Percentiles rank a stretch among this genome's conserved stretches.
These are phyloP conservation scores for Leucozona laternaria DNA, from an alignment of 2,888 invertebrate species.

Conservation along the genomic window DNA sequence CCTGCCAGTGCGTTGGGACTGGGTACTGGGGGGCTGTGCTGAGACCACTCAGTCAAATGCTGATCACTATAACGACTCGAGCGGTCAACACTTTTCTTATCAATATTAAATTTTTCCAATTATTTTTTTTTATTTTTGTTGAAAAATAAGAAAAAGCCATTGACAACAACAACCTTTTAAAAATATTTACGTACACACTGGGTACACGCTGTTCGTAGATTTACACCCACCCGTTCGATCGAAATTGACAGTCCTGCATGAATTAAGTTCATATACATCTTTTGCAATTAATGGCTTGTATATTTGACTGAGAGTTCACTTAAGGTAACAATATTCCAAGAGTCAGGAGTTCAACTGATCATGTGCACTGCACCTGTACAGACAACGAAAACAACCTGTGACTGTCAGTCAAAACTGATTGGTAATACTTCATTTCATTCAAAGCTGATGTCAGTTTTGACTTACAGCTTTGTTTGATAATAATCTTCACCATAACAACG, in stretches of 20 bases:
- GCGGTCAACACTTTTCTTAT: conserved; percentile 69
- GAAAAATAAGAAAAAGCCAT: conserved; percentile 34
- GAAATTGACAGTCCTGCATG: not conserved
- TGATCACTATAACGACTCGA: conserved; percentile 65
- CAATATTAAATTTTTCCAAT: conserved; percentile 37
- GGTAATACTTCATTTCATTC: no score
- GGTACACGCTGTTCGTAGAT: not conserved
- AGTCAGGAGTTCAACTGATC: no score
- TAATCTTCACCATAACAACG: not conserved
- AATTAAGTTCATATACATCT: not conserved
- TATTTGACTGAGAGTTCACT: no score
- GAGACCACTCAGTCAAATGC: conserved; percentile 63
- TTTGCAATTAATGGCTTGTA: not conserved
- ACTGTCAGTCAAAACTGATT: not conserved
- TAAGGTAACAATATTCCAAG: no score
- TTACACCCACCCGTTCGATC: not conserved
- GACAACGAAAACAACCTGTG: not conserved
- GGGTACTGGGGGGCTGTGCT: conserved; percentile 12
- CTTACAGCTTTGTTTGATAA: not conserved
- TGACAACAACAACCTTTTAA: conserved; percentile 33
- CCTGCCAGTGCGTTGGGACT: not conserved
- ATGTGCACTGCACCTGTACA: not conserved
- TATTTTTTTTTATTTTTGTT: conserved; percentile 26
- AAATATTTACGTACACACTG: not conserved
- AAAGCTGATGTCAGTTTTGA: not conserved